Base-by-base conservation (phyloP, 1,140 invertebrate species). In the Philopotamus ludificatus region DNA sequence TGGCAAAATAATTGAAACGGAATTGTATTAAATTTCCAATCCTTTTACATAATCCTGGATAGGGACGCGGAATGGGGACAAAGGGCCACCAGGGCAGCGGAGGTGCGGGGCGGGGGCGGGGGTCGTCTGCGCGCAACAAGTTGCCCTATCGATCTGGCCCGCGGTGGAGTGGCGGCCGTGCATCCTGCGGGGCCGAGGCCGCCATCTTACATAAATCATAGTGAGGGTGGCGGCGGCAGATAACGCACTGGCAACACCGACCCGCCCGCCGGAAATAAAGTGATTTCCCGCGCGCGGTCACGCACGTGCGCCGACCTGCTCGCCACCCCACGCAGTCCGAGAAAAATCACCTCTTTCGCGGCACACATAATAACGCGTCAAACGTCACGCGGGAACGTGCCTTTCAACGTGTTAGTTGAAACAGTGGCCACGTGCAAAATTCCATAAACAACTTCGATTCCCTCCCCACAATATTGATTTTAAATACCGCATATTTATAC, bases 151-250 rank as follows among this genome's bases (percentile, higher is more conserved):
- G 54, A 57, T 57, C 54, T 50, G 4, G 21, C 50, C 21, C 34
- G 18, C n/a, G 20, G 15, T 53, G 21, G 16, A 28, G 54, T 57
- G 54, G 34, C 39, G 41, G 23, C 28, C 21, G 54, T 39, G 4
- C 4, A 39, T 16, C 4, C 2, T 16, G 3, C 7, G n/a, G n/a
- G 47, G 47, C n/a, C 47, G 10, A 12, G 47, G 21, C 54, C 54
- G 54, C 54, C 54, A 57, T 57, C 54, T 57, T 57, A 57, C 39
- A 57, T 57, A 57, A 57, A 57, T 57, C 54, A 57, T 42, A 42
- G 54, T 57, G 39, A 57, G 39, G 34, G 54, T 57, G 39, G 34
- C 34, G 34, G 20, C 12, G 4, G 26, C 51, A 55, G 51, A 55
- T 55, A 55, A 55, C 54, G 54, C 54, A 42, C 54, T 20, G 54